Evolutionary conservation across 2,113 vertebrate genomes (phyloP).

Genomic region (Ranitomeya imitator): DNA sequence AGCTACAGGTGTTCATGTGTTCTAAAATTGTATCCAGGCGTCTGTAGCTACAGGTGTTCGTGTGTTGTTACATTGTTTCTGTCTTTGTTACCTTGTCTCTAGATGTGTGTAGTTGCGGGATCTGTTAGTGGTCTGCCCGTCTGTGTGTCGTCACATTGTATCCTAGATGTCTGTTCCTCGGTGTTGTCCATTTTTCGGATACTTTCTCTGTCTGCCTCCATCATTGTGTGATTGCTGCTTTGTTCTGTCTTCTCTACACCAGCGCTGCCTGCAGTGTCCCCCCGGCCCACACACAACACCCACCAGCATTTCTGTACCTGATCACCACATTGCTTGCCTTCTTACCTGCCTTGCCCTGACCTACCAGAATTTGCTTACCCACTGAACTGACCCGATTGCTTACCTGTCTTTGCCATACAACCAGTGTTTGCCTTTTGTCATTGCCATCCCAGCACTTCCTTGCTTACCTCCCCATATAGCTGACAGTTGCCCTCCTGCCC

Average conservation of each 20-base stretch:
- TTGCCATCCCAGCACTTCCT: background rate
- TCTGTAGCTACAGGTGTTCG: too few relatives aligned
- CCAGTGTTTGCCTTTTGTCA: background rate
- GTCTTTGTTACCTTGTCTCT: background rate
- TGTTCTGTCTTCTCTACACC: too few relatives aligned
- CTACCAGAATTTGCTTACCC: background rate
- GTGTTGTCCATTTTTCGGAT: background rate
- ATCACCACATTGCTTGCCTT: background rate
- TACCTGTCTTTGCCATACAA: background rate
- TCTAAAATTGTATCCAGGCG: too few relatives aligned
- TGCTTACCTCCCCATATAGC: too few relatives aligned
- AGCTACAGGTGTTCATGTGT: too few relatives aligned
- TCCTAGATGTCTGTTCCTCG: background rate
- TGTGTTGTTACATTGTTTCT: background rate
- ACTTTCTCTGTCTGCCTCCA: too few relatives aligned
- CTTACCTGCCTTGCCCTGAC: background rate
- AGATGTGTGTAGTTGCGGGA: background rate
- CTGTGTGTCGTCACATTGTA: background rate
- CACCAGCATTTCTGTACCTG: too few relatives aligned
- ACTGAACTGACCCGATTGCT: background rate
- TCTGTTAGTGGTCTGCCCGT: background rate
- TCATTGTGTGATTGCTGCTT: too few relatives aligned
- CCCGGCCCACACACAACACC: too few relatives aligned
- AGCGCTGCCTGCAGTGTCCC: too few relatives aligned
- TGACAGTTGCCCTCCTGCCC: too few relatives aligned